Conservation (phyloP, 1,140 invertebrate genomes). For the Zaprionus inermis region DNA sequence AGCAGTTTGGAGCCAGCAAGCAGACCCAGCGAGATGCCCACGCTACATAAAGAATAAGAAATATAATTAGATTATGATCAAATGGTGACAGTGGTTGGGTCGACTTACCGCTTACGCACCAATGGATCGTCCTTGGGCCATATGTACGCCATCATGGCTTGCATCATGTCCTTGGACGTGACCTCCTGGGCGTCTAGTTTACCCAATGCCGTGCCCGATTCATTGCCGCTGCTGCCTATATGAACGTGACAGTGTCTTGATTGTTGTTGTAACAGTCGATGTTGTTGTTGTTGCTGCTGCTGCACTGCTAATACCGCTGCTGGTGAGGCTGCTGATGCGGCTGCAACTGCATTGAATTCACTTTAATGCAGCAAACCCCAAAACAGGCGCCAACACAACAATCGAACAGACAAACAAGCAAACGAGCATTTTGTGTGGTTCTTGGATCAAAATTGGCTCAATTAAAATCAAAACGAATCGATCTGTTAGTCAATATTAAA, state of each 20-base stretch:
- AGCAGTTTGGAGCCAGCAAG: conserved; percentile 93
- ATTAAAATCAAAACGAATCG: conserved; percentile 14
- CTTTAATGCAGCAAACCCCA: conserved; percentile 82
- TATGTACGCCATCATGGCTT: conserved; percentile 95
- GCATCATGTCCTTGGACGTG: conserved; percentile 92
- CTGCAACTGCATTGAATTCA: conserved; percentile 74
- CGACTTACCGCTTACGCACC: conserved; percentile 67
- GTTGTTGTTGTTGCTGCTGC: conserved; percentile 59
- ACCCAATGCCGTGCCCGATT: conserved; percentile 85
- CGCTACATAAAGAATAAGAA: conserved; percentile 85
- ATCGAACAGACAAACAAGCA: conserved; percentile 70
- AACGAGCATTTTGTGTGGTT: conserved; percentile 49
- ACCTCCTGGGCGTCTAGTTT: conserved; percentile 87
- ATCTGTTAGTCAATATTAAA: conserved; percentile 44
- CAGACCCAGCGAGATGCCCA: conserved; percentile 92
- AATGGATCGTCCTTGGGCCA: conserved; percentile 93
- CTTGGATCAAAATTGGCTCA: conserved; percentile 27
- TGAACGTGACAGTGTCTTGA: conserved; percentile 92
- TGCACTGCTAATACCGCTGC: conserved; percentile 36
- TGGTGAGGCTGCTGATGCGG: conserved; percentile 49
- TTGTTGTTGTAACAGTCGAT: conserved; percentile 69
- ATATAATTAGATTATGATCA: background rate
- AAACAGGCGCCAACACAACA: conserved; percentile 81
- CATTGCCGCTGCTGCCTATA: conserved; percentile 91
- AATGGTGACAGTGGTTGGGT: background rate